These are phyloP conservation scores for Dendrocincla fuliginosa DNA, from an alignment of 2,797 vertebrate genomes.

Conservation along the genomic window DNA sequence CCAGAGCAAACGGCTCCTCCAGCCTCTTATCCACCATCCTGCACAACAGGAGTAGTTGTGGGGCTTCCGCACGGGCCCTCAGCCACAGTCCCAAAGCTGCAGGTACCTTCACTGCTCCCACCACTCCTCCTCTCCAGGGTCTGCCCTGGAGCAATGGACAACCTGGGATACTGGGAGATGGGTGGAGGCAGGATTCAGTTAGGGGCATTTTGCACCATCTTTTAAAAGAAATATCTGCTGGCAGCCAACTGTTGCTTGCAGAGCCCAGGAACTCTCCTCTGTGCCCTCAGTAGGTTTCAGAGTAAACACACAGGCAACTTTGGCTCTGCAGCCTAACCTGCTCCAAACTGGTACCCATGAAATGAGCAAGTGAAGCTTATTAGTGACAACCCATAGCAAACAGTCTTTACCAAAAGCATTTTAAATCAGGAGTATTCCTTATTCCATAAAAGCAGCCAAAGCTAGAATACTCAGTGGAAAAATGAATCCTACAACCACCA, in stretches of 20 bases:
- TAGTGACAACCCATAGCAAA: accelerated
- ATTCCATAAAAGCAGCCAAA: not conserved
- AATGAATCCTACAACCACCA: not conserved
- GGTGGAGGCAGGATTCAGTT: not conserved
- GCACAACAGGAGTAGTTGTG: accelerated
- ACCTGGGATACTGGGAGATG: not conserved
- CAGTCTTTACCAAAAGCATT: not conserved
- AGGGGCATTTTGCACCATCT: not conserved
- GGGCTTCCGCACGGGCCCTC: not conserved
- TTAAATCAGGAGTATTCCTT: not conserved
- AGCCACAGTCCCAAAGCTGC: not conserved
- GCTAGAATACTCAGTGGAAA: not conserved
- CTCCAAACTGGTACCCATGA: not conserved
- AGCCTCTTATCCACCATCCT: not conserved
- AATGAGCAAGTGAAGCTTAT: not conserved
- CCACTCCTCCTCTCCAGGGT: not conserved
- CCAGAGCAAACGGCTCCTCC: not conserved
- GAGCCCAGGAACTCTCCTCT: not conserved
- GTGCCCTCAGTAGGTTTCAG: not conserved
- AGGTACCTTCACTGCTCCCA: not conserved
- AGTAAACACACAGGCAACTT: not conserved
- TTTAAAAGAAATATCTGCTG: not conserved
- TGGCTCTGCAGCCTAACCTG: not conserved
- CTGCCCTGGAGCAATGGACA: not conserved
- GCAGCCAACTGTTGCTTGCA: not conserved